These are phyloP conservation scores for Pseudomugil tenellus DNA, from an alignment of 2,797 vertebrate genomes.

Conservation along the genomic window DNA sequence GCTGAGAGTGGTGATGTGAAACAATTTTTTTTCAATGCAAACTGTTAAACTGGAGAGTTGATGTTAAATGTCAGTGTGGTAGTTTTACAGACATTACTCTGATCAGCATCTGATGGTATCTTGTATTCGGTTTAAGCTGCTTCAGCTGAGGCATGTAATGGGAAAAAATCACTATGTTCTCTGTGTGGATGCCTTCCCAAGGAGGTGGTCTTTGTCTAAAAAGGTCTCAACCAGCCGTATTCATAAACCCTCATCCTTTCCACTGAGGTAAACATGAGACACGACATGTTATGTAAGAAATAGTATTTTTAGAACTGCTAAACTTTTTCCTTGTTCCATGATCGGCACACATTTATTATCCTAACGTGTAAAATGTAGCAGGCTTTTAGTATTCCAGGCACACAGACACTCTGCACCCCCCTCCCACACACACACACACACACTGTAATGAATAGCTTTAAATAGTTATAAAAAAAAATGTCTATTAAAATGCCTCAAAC, in stretches of 20 bases:
- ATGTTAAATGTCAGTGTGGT: not conserved
- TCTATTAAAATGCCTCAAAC: not conserved
- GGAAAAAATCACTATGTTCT: not conserved
- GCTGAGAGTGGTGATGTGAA: too few relatives aligned
- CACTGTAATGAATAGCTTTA: too few relatives aligned
- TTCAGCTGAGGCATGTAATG: not conserved
- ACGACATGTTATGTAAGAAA: not conserved
- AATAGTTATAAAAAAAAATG: too few relatives aligned
- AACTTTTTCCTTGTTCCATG: conserved; percentile 32
- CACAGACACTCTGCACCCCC: conserved; percentile 15
- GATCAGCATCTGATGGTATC: not conserved
- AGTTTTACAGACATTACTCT: not conserved
- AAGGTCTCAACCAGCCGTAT: not conserved
- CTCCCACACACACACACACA: conserved; percentile 47
- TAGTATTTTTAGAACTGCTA: not conserved
- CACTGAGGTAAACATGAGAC: not conserved
- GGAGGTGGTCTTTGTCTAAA: not conserved
- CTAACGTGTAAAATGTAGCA: conserved; percentile 58
- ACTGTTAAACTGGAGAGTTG: too few relatives aligned
- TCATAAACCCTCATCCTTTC: not conserved
- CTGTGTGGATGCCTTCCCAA: not conserved
- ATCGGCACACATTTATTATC: conserved; percentile 23
- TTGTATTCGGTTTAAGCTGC: not conserved
- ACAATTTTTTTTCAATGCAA: too few relatives aligned
- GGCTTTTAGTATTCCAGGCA: conserved; percentile 77